These are phyloP conservation scores for Micromys minutus DNA, from an alignment of 2,113 vertebrate species.

Conservation along the genomic window DNA sequence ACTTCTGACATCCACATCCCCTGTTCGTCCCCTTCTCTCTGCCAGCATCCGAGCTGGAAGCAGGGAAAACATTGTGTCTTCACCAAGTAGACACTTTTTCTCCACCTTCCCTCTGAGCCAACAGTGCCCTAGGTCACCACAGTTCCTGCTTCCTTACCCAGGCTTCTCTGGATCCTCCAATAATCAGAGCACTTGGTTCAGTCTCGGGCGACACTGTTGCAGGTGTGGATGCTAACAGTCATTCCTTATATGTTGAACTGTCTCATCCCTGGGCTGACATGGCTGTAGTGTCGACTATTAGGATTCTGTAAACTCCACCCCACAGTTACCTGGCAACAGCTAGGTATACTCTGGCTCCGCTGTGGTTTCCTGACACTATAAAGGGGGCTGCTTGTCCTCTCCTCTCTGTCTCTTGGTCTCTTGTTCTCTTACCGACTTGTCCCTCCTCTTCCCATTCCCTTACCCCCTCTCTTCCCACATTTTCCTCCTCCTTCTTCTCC, in stretches of 20 bases:
- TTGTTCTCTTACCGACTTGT: too few relatives aligned
- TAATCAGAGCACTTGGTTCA: background rate
- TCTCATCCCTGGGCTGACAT: background rate
- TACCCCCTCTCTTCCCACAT: too few relatives aligned
- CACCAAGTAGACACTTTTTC: background rate
- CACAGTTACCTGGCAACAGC: too few relatives aligned
- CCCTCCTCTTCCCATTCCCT: too few relatives aligned
- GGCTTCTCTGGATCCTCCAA: background rate
- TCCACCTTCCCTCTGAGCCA: background rate
- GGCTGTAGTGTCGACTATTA: background rate
- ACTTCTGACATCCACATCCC: background rate
- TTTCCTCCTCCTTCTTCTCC: too few relatives aligned
- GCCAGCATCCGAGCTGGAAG: background rate
- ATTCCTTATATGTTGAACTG: background rate
- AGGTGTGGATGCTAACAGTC: too few relatives aligned
- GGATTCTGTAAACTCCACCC: too few relatives aligned
- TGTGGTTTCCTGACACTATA: too few relatives aligned
- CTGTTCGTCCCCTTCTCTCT: too few relatives aligned
- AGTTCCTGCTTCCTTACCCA: background rate
- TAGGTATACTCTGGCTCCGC: too few relatives aligned
- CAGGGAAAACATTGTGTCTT: background rate
- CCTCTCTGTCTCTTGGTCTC: too few relatives aligned
- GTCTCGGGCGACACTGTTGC: background rate
- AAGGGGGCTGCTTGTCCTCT: too few relatives aligned
- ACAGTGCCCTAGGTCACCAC: fast-evolving